Evolutionary conservation across 2,888 invertebrate genomes (phyloP).

Genomic region (Neoaliturus tenellus): DNA sequence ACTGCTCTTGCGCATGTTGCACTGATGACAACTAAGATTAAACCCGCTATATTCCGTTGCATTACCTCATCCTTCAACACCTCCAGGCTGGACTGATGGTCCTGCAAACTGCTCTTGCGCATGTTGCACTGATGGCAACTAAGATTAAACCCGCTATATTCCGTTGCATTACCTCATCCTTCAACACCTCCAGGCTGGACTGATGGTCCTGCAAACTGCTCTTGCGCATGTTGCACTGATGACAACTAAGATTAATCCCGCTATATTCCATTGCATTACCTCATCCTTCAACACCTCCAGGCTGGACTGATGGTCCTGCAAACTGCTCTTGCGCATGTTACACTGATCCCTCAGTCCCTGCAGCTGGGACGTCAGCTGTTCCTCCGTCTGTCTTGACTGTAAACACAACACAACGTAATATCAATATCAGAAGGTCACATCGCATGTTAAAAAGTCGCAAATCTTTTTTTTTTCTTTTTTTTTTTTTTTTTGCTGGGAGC

Average conservation of each 20-base stretch:
- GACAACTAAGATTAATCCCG: no score
- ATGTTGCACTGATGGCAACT: conserved; percentile 91
- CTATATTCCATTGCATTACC: conserved; percentile 75
- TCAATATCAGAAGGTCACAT: no score
- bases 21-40: no score
- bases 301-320: conserved; percentile 93
- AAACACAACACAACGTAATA: conserved; percentile 54
- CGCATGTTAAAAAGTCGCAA: no score
- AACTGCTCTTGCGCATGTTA: conserved; percentile 84
- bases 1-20: conserved; percentile 85
- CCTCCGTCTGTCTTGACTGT: conserved; percentile 83
- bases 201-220: conserved; percentile 92
- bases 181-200: conserved; percentile 90
- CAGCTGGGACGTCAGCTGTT: conserved; percentile 87
- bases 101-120: conserved; percentile 87
- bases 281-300: conserved; percentile 92
- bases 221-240: conserved; percentile 89
- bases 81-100: conserved; percentile 93
- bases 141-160: no score
- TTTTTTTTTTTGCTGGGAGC: no score
- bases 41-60: no score
- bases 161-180: conserved; percentile 84
- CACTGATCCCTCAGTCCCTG: conserved; percentile 90
- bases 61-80: conserved; percentile 89
- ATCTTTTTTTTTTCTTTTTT: no score